Base-by-base conservation (phyloP, 1,140 invertebrate genomes). In the Diorhabda elongata region DNA sequence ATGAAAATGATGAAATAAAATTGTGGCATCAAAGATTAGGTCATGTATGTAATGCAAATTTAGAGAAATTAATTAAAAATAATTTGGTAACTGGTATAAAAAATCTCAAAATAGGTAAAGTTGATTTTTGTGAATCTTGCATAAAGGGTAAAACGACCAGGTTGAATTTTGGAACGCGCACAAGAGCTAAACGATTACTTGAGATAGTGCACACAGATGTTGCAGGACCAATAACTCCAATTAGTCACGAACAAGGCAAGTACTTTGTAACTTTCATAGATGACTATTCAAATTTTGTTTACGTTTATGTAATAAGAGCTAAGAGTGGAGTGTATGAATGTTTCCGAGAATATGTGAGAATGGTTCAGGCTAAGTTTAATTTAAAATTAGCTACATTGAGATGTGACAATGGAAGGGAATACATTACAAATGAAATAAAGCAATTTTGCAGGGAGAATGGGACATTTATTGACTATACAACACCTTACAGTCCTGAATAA, bases 401-500 rank as follows among this genome's bases (percentile, higher is more conserved):
- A 58, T 72, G 63, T 64, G 67, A 74, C 65, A 74, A 74, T 71
- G 70, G 70, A 8, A 68, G 71, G 3, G 78, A 80, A 74, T 26
- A 74, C 68, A 65, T 56, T 41, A 66, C 61, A 26, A 68, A 59
- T 63, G 66, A 75, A 44, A 71, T 80, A 8, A 68, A 72, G 68
- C 42, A 68, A 5, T 79, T 74, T 60, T 74, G 61, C 56, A 59
- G 69, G 71, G 11, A 71, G 43, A 69, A 68, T 64, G 78, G 77
- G 60, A 74, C 75, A 5, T 47, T n/a, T 9, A 7, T 63, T 42
- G 61, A 71, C 64, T 71, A 73, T 69, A 77, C 74, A 6, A 63
- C 71, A 44, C 79, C 82, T 58, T 80, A 82, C 68, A 83, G 81
- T n/a, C 83, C 84, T 64, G 79, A 87, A 70, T 73, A 80, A 71